phyloP scores from a whole-genome alignment of 2,888 invertebrate genomes.

The Tipula confusa region DNA sequence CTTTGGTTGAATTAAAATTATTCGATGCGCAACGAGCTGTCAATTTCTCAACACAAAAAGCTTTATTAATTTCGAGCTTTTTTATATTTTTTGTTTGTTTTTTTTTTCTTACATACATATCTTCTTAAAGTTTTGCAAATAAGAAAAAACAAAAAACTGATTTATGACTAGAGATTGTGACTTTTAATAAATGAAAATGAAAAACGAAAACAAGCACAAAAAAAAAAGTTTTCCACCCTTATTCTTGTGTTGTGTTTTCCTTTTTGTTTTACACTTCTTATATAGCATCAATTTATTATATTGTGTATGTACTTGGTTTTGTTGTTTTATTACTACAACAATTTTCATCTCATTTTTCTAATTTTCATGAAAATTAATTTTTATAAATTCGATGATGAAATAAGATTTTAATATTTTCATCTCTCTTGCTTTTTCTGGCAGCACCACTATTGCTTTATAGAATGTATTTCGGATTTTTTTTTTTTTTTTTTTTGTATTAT shows the following conservation, averaged over 20 bases:
- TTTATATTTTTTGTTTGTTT: background rate
- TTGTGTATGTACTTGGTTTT: background rate
- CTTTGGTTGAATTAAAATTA: background rate
- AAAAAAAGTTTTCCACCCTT: background rate
- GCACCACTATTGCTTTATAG: background rate
- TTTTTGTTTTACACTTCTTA: conserved; percentile 17
- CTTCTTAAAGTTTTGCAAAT: conserved; percentile 12
- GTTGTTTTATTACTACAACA: conserved; percentile 20
- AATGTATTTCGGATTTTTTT: background rate
- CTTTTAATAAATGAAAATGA: conserved; percentile 20
- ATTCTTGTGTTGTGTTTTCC: background rate
- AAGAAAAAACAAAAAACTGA: conserved; percentile 7
- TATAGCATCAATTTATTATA: conserved; percentile 25
- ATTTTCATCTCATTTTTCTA: conserved; percentile 21
- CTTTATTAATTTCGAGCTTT: conserved; percentile 12
- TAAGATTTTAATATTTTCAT: conserved; percentile 25
- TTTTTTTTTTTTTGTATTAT: too few relatives aligned
- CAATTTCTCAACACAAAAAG: background rate
- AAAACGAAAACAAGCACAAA: background rate
- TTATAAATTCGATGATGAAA: conserved; percentile 25
- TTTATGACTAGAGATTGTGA: conserved; percentile 20
- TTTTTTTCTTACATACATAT: background rate
- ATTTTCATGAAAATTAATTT: conserved; percentile 25
- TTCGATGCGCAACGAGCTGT: background rate
- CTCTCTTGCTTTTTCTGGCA: background rate